Evolutionary conservation across 2,888 invertebrate genomes (phyloP), one percentile per base, ranked within the genome.

Genomic region (Agrilus cyanescens): DNA sequence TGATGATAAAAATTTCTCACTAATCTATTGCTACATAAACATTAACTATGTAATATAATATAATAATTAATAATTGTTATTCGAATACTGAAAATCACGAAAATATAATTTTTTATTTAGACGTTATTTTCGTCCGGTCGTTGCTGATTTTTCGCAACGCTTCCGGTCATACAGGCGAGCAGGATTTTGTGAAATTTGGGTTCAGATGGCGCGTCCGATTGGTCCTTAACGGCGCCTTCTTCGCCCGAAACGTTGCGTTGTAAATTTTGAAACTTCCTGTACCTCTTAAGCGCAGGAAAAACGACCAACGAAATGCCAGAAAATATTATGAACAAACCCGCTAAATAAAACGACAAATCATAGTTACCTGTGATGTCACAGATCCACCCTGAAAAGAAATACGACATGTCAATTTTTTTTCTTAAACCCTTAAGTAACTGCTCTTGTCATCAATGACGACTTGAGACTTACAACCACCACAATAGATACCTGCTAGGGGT

Each of bases 401-500:
- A 18, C 32, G 4, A 39, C n/a, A 25, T 4, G 5, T 4, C 3
- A 20, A 7, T 20, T 7, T 7, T 20, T 20, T 20, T 20, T 20
- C 20, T 7, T 20, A 20, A 20, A 20, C 3, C 5, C 5, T 7
- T 20, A 20, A 4, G 6, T 20, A n/a, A n/a, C n/a, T n/a, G n/a
- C 12, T 7, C 25, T 12, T 18, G 34, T 18, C n/a, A 12, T 37
- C 3, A 16, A 16, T 8, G 40, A 32, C n/a, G n/a, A n/a, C n/a
- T n/a, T 18, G 35, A 34, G 16, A 12, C 44, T 13, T 38, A 35
- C 1, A 38, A 85, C 0, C 83, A 79, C 37, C 80, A 66, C 60
- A 81, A 41, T 31, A 49, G 61, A 69, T 62, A 89, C 94, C 94
- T 57, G 86, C 91, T 15, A 93, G 60, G 2, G 93, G 89, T 20